Conservation (phyloP, 2,113 vertebrate species). For the Struthidea cinerea region DNA sequence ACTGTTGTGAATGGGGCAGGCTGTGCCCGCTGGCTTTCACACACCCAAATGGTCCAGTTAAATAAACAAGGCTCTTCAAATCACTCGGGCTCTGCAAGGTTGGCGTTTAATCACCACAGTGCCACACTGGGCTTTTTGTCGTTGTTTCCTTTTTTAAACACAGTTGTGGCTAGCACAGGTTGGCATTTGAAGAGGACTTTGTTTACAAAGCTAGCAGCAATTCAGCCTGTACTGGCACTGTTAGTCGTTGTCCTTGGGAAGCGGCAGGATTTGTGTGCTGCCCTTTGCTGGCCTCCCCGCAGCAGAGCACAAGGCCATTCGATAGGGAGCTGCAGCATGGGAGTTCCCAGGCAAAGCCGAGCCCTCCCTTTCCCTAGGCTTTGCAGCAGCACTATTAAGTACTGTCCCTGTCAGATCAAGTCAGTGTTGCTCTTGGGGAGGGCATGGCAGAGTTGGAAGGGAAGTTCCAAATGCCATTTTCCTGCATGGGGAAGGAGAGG, state of each 20-base stretch:
- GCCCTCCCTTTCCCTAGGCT: accelerated
- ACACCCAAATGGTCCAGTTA: neutral
- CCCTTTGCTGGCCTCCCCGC: neutral
- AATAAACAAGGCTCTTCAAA: neutral
- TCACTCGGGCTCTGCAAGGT: neutral
- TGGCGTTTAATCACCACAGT: neutral
- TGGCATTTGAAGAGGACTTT: neutral
- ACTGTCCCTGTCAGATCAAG: neutral
- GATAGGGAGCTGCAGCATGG: neutral
- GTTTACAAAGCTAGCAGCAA: neutral
- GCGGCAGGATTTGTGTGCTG: neutral
- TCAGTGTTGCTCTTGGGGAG: neutral
- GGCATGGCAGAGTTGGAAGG: neutral
- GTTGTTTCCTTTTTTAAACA: neutral
- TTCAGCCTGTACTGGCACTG: neutral
- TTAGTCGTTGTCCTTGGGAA: neutral
- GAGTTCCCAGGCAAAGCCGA: neutral
- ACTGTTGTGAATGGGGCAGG: accelerated
- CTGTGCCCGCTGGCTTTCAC: neutral
- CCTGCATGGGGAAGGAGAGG: neutral
- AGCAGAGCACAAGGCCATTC: neutral
- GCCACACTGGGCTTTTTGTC: neutral
- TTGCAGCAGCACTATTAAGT: neutral
- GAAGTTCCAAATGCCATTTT: neutral
- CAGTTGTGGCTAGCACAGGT: neutral